phyloP scores from a whole-genome alignment of 53 echinoderm and acorn worm species.

The Holothuria leucospilota region DNA sequence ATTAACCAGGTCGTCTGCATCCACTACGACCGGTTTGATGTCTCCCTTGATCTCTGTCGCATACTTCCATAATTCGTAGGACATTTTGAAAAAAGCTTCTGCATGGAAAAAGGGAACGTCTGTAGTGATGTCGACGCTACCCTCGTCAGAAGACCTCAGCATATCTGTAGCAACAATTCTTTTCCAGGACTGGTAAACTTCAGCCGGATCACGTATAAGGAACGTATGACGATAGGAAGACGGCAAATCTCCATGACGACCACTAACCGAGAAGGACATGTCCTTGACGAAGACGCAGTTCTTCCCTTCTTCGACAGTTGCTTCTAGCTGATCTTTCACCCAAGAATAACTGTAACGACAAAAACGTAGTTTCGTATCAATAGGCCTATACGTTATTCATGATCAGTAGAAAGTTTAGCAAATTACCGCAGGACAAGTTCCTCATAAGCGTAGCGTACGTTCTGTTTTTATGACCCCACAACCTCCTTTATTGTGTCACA shows the following conservation, averaged over 20 bases:
- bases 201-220: conserved; percentile 23
- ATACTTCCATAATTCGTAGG: conserved; percentile 14
- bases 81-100: conserved; percentile 7
- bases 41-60: not conserved
- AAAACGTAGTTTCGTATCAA: not conserved
- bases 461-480: no score
- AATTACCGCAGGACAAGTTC: no score
- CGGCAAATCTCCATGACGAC: not conserved
- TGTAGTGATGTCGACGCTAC: not conserved
- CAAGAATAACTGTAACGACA: conserved; percentile 5
- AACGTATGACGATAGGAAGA: conserved; percentile 20
- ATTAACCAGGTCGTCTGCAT: conserved; percentile 12
- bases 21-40: conserved; percentile 6
- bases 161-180: not conserved
- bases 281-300: conserved; percentile 23
- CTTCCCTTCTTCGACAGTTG: not conserved
- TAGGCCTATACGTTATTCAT: no score
- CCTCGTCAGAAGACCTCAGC: not conserved
- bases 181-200: conserved; percentile 32
- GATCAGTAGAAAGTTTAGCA: no score
- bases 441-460: no score
- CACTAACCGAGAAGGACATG: conserved; percentile 11
- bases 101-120: not conserved
- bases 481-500: no score
- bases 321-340: conserved; percentile 25